Evolutionary conservation across 2,797 vertebrate genomes (phyloP).

Genomic region (Tolypeutes matacus): DNA sequence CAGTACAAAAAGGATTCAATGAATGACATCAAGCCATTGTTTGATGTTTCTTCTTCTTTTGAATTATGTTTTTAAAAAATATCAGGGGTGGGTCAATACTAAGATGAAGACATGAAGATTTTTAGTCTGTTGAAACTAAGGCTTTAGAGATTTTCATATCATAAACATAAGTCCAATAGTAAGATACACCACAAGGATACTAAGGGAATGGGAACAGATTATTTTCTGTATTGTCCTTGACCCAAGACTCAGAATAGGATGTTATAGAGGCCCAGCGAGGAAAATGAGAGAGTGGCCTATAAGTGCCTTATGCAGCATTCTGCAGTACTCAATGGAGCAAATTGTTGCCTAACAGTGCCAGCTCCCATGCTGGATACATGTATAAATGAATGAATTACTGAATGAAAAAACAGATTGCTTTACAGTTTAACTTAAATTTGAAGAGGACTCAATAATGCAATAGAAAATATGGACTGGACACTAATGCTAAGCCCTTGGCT

Average conservation of each 20-base stretch:
- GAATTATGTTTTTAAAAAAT: not conserved
- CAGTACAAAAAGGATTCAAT: not conserved
- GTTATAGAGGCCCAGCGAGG: not conserved
- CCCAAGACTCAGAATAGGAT: not conserved
- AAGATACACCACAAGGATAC: not conserved
- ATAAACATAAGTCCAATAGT: not conserved
- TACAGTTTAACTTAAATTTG: conserved; percentile 50
- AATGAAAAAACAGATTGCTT: not conserved
- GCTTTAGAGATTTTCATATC: not conserved
- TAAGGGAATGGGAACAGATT: conserved; percentile 1
- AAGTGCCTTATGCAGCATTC: not conserved
- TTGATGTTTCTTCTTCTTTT: conserved; percentile 27
- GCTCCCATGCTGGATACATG: not conserved
- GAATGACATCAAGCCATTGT: not conserved
- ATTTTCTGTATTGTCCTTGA: conserved; percentile 23
- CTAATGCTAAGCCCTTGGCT: not conserved
- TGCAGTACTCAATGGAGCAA: not conserved
- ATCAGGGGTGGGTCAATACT: not conserved
- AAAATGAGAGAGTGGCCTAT: not conserved
- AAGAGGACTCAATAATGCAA: not conserved
- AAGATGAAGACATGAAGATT: not conserved
- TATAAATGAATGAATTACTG: not conserved
- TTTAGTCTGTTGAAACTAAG: not conserved
- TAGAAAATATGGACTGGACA: not conserved
- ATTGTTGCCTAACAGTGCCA: not conserved